Percentiles rank a stretch among this genome's conserved stretches.
These are phyloP conservation scores for Oegoconia quadripuncta DNA, from an alignment of 2,888 invertebrate species.

Conservation along the genomic window DNA sequence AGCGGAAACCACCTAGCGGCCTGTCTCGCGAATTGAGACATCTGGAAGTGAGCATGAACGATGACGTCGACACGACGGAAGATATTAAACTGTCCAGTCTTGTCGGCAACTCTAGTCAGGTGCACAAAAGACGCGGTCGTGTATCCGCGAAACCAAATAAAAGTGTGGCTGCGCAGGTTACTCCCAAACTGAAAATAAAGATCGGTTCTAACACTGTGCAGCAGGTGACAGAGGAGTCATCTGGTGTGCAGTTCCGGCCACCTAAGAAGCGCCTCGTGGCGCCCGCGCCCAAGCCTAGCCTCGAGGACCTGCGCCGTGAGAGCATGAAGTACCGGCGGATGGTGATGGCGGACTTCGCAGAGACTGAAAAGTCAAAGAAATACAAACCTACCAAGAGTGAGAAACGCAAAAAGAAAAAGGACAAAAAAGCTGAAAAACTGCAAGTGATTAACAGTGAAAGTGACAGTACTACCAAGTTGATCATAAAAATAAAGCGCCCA, in stretches of 20 bases:
- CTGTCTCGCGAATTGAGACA: slow-evolving; percentile 81
- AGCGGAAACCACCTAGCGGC: slow-evolving; percentile 76
- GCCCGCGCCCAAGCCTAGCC: slow-evolving; percentile 82
- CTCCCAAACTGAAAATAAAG: slow-evolving; percentile 85
- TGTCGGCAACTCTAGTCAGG: slow-evolving; percentile 33
- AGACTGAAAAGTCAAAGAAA: slow-evolving; percentile 79
- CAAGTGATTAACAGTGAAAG: slow-evolving; percentile 67
- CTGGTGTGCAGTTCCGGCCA: slow-evolving; percentile 80
- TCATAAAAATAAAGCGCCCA: slow-evolving; percentile 84
- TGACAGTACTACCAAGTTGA: slow-evolving; percentile 85
- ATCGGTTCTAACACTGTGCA: slow-evolving; percentile 81
- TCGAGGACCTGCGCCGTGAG: slow-evolving; percentile 89
- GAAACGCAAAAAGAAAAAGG: slow-evolving; percentile 73
- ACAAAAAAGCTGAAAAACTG: slow-evolving; percentile 77
- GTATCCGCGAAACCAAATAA: slow-evolving; percentile 42
- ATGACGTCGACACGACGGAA: slow-evolving; percentile 70
- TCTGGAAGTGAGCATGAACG: slow-evolving; percentile 78
- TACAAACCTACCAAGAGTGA: slow-evolving; percentile 54
- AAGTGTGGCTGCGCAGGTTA: slow-evolving; percentile 47
- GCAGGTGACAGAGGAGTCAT: slow-evolving; percentile 70
- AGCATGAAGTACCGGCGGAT: slow-evolving; percentile 92
- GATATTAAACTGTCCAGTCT: slow-evolving; percentile 50
- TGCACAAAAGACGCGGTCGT: slow-evolving; percentile 55
- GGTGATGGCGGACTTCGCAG: slow-evolving; percentile 91
- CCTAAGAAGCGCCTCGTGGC: slow-evolving; percentile 88